phyloP scores from a whole-genome alignment of 2,888 invertebrate species.

The Nomada fucata region DNA sequence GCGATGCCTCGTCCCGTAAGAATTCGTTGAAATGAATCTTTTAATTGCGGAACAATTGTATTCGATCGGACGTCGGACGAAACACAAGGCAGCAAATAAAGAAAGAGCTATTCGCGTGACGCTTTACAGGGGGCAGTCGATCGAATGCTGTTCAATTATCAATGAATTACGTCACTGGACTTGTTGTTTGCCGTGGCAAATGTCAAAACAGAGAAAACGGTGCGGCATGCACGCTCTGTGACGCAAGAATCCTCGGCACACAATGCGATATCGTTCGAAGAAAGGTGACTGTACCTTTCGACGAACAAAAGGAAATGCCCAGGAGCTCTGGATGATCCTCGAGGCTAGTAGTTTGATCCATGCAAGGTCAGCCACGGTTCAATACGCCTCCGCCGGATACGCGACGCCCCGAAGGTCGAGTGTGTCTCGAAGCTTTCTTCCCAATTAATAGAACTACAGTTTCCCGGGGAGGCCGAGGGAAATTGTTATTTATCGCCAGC shows the following conservation, averaged over 20 bases:
- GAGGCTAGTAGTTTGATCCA: conserved; percentile 27
- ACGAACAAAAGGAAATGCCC: conserved; percentile 1
- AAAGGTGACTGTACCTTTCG: conserved; percentile 23
- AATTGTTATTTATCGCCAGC: too few species aligned
- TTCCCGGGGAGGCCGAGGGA: too few species aligned
- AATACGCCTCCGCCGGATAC: conserved; percentile 26
- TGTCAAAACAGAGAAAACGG: conserved; percentile 54
- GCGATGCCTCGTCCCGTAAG: too few species aligned
- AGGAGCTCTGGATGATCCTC: conserved; percentile 36
- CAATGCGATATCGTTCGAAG: not conserved
- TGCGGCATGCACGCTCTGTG: conserved; percentile 26
- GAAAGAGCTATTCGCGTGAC: not conserved
- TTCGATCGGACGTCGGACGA: not conserved
- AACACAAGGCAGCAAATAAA: not conserved
- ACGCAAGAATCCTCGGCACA: conserved; percentile 38
- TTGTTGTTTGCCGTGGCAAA: conserved; percentile 58
- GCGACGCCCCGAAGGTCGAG: conserved; percentile 34
- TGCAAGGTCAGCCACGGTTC: conserved; percentile 42
- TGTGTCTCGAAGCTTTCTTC: conserved; percentile 34
- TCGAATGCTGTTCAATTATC: conserved; percentile 67
- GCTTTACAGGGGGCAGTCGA: conserved; percentile 50
- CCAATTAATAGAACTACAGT: conserved; percentile 31
- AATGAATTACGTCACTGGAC: conserved; percentile 65
- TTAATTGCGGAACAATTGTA: not conserved
- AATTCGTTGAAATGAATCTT: not conserved